Evolutionary conservation across 2,113 vertebrate genomes (phyloP), one percentile per base, ranked within the genome.

Genomic region (Cinclus cinclus): DNA sequence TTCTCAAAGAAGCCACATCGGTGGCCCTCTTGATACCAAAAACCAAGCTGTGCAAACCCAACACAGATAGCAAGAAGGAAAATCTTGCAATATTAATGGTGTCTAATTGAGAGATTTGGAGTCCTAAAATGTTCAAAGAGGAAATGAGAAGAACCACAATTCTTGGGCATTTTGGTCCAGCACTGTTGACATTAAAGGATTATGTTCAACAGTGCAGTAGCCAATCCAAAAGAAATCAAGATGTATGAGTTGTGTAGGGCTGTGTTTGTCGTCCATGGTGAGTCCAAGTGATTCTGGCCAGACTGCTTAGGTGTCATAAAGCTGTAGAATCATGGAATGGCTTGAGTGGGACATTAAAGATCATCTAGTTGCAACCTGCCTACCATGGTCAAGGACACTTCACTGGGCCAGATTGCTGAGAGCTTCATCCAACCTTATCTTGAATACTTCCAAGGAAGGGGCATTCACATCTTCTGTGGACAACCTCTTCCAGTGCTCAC

Each of bases 151-250:
- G 23, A 60, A 13, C 4, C 6, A 28, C 7, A 30, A 25, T 3
- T 35, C 7, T 78, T 0, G 0, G 16, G 4, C 11, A 42, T 65
- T 71, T 87, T 91, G 11, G 24, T 62, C 0, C 0, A 37, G 42
- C 3, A 20, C 7, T n/a, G 22, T 62, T n/a, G 19, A 46, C 6
- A 6, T 4, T 9, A 25, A 74, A 78, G 42, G 30, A 78, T 35
- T 77, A 10, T n/a, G 13, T 74, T 65, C 39, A 62, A 2, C 25
- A 44, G 19, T 79, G 20, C 37, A 13, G 15, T 13, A 49, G 17
- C 49, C 30, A 80, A 81, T 10, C 42, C 35, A 52, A 71, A 83
- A 53, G 24, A 85, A 74, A 77, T 47, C 7, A 17, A n/a, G 8
- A 8, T 15, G 4, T 37, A 11, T 33, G 27, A 50, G 27, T 7